A percentile compares a stretch with the other conserved stretches of the same genome.
These are phyloP conservation scores for Cygnus atratus DNA, from an alignment of 2,113 vertebrate genomes.

Conservation along the genomic window DNA sequence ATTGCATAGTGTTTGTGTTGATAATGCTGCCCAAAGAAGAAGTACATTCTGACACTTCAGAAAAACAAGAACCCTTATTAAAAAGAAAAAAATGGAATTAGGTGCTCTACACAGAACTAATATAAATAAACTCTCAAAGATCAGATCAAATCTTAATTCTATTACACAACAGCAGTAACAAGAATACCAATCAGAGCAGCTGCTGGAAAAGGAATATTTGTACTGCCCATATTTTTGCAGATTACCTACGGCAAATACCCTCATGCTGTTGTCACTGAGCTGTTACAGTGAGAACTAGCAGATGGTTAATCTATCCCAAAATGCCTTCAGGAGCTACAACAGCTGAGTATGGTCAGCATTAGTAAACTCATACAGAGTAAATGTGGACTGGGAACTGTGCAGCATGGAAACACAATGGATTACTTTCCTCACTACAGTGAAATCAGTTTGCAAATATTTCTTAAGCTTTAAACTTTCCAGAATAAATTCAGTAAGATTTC, in stretches of 20 bases:
- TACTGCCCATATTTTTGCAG: background rate
- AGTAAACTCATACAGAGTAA: constrained; percentile 47
- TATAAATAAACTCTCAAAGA: background rate
- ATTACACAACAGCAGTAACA: background rate
- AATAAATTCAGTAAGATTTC: background rate
- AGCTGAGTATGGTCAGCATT: constrained; percentile 60
- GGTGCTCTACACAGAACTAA: background rate
- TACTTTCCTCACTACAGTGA: background rate
- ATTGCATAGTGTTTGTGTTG: background rate
- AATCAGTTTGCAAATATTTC: background rate
- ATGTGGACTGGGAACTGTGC: background rate
- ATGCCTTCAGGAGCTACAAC: constrained; percentile 55
- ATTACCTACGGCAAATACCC: constrained; percentile 44
- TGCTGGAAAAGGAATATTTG: constrained; percentile 14
- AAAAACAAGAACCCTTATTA: background rate
- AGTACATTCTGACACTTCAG: background rate
- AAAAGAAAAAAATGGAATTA: background rate
- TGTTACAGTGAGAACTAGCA: constrained; percentile 56
- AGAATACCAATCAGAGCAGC: constrained; percentile 5
- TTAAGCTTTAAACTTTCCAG: background rate
- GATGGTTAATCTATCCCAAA: constrained; percentile 69
- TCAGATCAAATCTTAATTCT: background rate
- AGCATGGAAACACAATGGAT: background rate
- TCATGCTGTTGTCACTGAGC: constrained; percentile 3
- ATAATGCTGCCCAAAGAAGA: background rate